Percentiles rank a stretch among this genome's conserved stretches.
phyloP scores from a whole-genome alignment of 2,888 invertebrate species.

The Antitype chi region DNA sequence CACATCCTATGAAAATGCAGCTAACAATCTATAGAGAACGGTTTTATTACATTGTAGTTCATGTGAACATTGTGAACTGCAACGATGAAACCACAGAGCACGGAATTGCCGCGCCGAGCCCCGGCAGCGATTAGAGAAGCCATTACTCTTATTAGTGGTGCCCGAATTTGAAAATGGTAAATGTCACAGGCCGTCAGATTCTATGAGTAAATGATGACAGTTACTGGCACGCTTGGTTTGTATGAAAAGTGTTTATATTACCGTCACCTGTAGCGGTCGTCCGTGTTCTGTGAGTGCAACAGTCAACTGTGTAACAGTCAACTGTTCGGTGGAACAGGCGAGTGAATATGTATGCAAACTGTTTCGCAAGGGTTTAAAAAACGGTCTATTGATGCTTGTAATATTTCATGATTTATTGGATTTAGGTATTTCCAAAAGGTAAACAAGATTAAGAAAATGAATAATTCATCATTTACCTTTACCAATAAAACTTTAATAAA shows the following conservation, averaged over 20 bases:
- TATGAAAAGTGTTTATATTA: background rate
- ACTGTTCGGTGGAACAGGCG: too few relatives aligned
- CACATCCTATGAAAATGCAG: constrained; percentile 20
- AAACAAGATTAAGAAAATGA: background rate
- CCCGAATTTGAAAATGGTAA: background rate
- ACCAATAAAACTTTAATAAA: background rate
- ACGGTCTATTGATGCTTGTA: background rate
- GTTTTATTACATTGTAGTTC: background rate
- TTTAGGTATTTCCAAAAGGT: background rate
- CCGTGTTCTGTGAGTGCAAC: background rate
- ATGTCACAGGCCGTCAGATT: background rate
- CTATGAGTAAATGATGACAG: constrained; percentile 1
- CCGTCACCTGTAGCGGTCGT: background rate
- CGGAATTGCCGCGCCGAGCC: background rate
- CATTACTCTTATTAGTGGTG: constrained; percentile 1
- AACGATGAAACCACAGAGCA: background rate
- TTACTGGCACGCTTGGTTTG: background rate
- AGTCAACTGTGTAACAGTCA: background rate
- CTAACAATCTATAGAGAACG: constrained; percentile 1
- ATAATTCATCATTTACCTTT: constrained; percentile 1
- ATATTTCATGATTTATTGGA: background rate
- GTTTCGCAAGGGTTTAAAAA: background rate
- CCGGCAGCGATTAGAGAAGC: background rate
- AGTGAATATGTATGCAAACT: too few relatives aligned
- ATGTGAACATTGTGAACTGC: background rate